Base-by-base conservation (phyloP, 1,140 invertebrate genomes). In the Chironomus striatipennis region DNA sequence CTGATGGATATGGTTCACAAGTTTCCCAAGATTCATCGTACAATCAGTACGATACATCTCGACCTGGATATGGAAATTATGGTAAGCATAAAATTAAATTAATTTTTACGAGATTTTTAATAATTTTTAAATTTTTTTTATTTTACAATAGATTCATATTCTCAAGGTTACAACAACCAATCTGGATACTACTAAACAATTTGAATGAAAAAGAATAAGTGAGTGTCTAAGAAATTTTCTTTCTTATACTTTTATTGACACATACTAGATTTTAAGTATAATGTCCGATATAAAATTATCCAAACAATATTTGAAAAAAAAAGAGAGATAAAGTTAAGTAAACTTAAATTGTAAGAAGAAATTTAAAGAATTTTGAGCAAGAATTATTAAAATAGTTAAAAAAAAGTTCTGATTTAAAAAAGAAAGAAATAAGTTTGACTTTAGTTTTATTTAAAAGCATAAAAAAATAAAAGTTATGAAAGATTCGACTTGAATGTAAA, bases 171-270 rank as follows among this genome's bases (percentile, higher is more conserved):
- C 65, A 70, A 21, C 18, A 21, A 17, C 7, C 65, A 70, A 12
- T 70, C 65, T 10, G 65, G 65, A n/a, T 70, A 70, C 18, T 70
- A 70, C 20, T 70, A 70, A 70, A 57, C 4, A 57, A n/a, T 57
- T n/a, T 57, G 47, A n/a, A 57, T n/a, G n/a, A 57, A 12, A 47
- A 47, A 47, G 8, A 57, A 57, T 57, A 34, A 34, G 47, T 57
- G 47, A 57, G 47, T 57, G 47, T 57, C 47, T n/a, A 10, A 57
- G n/a, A n/a, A 57, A 57, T 57, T 57, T 57, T 15, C 5, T 34
- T 34, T 34, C 24, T 34, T 57, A 57, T 57, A n/a, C 15, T 57
- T n/a, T 47, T 57, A 57, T 57, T 57, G n/a, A 57, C n/a, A 57
- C 47, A 57, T 57, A 57, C 12, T 57, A 57, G 12, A n/a, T n/a